Percentiles rank a stretch among this genome's conserved stretches.
These are phyloP conservation scores for Poicephalus meyeri DNA, from an alignment of 2,113 vertebrate species.

Conservation along the genomic window DNA sequence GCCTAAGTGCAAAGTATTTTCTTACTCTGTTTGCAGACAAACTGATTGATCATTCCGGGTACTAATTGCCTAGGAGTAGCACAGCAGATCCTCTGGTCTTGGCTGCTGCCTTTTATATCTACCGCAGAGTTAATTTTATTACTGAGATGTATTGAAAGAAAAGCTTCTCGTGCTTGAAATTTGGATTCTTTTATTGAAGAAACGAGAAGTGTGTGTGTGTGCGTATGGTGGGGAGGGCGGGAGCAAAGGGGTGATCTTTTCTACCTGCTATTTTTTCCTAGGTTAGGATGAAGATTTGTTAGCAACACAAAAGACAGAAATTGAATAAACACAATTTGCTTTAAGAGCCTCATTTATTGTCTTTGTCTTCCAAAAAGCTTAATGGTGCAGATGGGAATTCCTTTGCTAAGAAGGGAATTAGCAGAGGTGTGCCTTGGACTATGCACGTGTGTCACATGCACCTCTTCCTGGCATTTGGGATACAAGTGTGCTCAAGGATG, in stretches of 20 bases:
- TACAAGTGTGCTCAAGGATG: neutral
- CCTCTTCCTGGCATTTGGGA: neutral
- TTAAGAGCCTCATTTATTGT: neutral
- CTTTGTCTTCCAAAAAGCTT: neutral
- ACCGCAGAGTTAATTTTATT: slow-evolving; percentile 52
- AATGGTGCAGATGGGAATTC: neutral
- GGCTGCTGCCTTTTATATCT: slow-evolving; percentile 48
- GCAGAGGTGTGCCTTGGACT: neutral
- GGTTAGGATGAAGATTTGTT: slow-evolving; percentile 16
- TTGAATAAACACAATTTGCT: slow-evolving; percentile 58
- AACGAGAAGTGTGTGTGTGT: neutral
- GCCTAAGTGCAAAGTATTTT: slow-evolving; percentile 58
- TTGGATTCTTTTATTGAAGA: slow-evolving; percentile 42
- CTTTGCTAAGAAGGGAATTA: neutral
- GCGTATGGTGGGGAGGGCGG: neutral
- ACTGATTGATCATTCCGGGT: slow-evolving; percentile 24
- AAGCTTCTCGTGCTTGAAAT: slow-evolving; percentile 45
- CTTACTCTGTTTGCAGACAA: slow-evolving; percentile 47
- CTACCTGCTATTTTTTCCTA: slow-evolving; percentile 57
- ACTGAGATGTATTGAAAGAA: slow-evolving; percentile 35
- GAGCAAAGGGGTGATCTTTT: slow-evolving; percentile 34
- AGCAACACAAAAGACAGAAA: neutral
- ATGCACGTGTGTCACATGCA: accelerated
- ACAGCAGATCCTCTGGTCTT: slow-evolving; percentile 17
- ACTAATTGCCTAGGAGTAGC: slow-evolving; percentile 47